Percentiles rank a stretch among this genome's conserved stretches.
Conservation (phyloP, 2,797 vertebrate genomes). For the Chloroceryle inda region DNA sequence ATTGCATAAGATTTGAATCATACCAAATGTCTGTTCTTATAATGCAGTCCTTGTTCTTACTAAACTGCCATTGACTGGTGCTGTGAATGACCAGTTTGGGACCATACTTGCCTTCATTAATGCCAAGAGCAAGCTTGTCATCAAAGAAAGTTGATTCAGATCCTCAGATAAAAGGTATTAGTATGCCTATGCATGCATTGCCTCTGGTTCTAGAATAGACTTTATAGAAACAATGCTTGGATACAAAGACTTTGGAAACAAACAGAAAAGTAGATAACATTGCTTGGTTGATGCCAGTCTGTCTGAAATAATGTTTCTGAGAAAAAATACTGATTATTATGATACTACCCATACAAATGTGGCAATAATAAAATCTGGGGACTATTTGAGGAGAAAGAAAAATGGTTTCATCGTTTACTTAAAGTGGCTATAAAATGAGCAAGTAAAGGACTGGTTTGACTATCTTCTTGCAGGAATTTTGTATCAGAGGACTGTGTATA, state of each 20-base stretch:
- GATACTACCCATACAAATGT: not conserved
- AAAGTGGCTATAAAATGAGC: not conserved
- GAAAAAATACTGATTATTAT: not conserved
- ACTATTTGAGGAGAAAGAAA: not conserved
- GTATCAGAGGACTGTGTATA: not conserved
- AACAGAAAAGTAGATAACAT: not conserved
- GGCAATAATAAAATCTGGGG: not conserved
- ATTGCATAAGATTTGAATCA: constrained; percentile 47
- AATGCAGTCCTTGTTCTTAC: constrained; percentile 34
- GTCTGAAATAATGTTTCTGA: not conserved
- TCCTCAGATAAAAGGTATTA: not conserved
- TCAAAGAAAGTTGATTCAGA: constrained; percentile 13
- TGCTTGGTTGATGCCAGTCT: not conserved
- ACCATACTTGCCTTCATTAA: not conserved
- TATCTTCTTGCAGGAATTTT: not conserved
- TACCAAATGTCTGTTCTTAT: constrained; percentile 19
- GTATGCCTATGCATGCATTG: not conserved
- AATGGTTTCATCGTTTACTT: not conserved
- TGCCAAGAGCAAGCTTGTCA: not conserved
- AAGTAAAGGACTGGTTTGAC: not conserved
- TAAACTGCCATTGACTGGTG: not conserved
- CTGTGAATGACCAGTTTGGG: not conserved
- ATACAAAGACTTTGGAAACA: not conserved
- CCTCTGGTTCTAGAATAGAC: not conserved
- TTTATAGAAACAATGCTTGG: not conserved